These are phyloP conservation scores for Pemphredon lugubris DNA, from an alignment of 2,888 invertebrate species.

Conservation along the genomic window DNA sequence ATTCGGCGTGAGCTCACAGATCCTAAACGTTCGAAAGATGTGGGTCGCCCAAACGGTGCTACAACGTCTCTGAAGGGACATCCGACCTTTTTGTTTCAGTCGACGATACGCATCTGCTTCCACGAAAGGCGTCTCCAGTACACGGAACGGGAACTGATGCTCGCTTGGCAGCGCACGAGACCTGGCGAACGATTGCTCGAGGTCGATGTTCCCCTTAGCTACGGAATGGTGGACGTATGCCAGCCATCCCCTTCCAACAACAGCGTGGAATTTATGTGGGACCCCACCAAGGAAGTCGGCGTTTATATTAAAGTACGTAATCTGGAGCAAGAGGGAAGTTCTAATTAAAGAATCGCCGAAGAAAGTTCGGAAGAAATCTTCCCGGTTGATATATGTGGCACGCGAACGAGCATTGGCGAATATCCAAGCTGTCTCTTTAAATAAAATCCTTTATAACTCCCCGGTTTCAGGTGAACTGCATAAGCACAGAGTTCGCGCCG, in stretches of 20 bases:
- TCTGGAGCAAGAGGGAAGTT: not conserved
- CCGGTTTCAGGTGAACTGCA: slow-evolving; percentile 89
- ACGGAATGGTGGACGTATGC: slow-evolving; percentile 92
- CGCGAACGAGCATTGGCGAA: slow-evolving; percentile 1
- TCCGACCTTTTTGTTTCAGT: slow-evolving; percentile 83
- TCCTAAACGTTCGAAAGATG: slow-evolving; percentile 67
- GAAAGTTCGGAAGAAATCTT: too few species aligned
- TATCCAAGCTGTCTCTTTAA: not conserved
- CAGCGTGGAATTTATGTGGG: slow-evolving; percentile 95
- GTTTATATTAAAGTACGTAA: slow-evolving; percentile 92
- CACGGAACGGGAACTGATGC: slow-evolving; percentile 96
- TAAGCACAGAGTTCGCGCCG: slow-evolving; percentile 98
- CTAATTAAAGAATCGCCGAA: not conserved
- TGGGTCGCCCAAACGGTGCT: slow-evolving; percentile 68
- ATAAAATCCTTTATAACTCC: not conserved
- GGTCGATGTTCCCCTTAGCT: slow-evolving; percentile 95
- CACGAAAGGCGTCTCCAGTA: slow-evolving; percentile 97
- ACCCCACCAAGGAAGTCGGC: slow-evolving; percentile 97
- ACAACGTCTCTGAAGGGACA: slow-evolving; percentile 70
- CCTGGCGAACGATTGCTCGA: slow-evolving; percentile 96
- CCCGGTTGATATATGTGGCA: too few species aligned
- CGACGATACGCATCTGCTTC: slow-evolving; percentile 95
- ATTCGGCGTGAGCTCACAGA: slow-evolving; percentile 53
- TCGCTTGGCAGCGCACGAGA: slow-evolving; percentile 93
- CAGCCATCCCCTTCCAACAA: slow-evolving; percentile 88